Conservation (phyloP, 2,797 vertebrate species). For the Rhodeus uyekii region DNA sequence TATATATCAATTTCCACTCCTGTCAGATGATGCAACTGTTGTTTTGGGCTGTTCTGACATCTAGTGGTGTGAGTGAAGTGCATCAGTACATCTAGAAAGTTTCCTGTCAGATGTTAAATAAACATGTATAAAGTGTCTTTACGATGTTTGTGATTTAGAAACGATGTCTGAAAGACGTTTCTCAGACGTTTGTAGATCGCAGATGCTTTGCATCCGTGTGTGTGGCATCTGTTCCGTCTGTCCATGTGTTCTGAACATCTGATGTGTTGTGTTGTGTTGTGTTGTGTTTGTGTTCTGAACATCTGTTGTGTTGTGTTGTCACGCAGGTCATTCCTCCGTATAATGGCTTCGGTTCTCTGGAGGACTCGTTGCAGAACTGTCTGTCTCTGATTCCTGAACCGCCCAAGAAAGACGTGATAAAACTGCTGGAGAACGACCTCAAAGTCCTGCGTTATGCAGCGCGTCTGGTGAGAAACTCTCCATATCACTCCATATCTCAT, state of each 20-base stretch:
- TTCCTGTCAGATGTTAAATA: too few relatives aligned
- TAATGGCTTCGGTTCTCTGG: slow-evolving; percentile 88
- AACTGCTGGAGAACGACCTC: slow-evolving; percentile 83
- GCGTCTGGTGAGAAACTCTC: slow-evolving; percentile 87
- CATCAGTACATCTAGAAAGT: too few relatives aligned
- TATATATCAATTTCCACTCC: not conserved
- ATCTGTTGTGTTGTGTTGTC: too few relatives aligned
- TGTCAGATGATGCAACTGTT: not conserved
- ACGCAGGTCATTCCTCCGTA: slow-evolving; percentile 86
- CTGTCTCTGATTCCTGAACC: slow-evolving; percentile 83
- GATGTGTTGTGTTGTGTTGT: too few relatives aligned
- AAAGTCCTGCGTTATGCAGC: slow-evolving; percentile 85
- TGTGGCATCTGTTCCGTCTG: too few relatives aligned
- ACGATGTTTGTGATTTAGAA: too few relatives aligned
- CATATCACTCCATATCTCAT: too few relatives aligned
- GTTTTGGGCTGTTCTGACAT: not conserved
- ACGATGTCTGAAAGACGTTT: too few relatives aligned
- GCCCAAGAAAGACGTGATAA: slow-evolving; percentile 82
- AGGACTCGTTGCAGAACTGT: slow-evolving; percentile 94
- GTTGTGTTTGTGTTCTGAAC: too few relatives aligned
- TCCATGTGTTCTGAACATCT: not conserved
- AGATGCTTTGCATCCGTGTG: too few relatives aligned
- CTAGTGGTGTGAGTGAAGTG: not conserved
- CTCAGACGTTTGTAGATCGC: too few relatives aligned
- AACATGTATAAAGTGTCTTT: too few relatives aligned